Evolutionary conservation across 2,113 vertebrate species (phyloP).

Genomic region (Sinocyclocheilus anshuiensis): DNA sequence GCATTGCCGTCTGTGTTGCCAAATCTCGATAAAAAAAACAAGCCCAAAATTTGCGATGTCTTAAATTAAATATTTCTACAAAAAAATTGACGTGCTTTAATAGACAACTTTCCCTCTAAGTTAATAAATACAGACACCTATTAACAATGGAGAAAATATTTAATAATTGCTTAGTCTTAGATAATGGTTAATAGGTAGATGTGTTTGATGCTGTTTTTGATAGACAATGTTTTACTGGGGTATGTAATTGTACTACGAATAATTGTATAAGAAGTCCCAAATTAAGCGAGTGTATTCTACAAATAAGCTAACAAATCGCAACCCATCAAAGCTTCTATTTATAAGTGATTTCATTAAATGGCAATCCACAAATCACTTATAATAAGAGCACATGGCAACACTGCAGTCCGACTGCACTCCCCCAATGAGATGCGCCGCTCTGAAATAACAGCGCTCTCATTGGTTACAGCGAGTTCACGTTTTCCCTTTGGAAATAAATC

Average conservation of each 20-base stretch:
- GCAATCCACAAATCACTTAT: not conserved
- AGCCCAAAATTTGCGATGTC: not conserved
- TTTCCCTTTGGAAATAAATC: not conserved
- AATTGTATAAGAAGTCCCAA: not conserved
- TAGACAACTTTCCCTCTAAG: not conserved
- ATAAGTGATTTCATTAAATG: too few relatives aligned
- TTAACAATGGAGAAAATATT: not conserved
- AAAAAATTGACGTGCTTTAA: not conserved
- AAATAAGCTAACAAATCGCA: not conserved
- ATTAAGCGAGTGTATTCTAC: not conserved
- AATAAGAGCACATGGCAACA: conserved; percentile 4
- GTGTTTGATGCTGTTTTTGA: too few relatives aligned
- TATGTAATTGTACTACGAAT: not conserved
- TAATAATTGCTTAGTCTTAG: not conserved
- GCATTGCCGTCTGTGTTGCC: not conserved
- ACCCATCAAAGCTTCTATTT: not conserved
- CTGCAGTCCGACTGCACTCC: not conserved
- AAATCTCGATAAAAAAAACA: not conserved
- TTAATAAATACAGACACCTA: not conserved
- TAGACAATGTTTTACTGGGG: too few relatives aligned
- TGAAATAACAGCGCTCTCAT: not conserved
- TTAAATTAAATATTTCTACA: not conserved
- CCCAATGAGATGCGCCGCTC: not conserved
- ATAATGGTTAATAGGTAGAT: too few relatives aligned
- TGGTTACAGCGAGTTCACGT: not conserved